phyloP scores from a whole-genome alignment of 2,113 vertebrate genomes.

The Pelvicachromis taeniatus region DNA sequence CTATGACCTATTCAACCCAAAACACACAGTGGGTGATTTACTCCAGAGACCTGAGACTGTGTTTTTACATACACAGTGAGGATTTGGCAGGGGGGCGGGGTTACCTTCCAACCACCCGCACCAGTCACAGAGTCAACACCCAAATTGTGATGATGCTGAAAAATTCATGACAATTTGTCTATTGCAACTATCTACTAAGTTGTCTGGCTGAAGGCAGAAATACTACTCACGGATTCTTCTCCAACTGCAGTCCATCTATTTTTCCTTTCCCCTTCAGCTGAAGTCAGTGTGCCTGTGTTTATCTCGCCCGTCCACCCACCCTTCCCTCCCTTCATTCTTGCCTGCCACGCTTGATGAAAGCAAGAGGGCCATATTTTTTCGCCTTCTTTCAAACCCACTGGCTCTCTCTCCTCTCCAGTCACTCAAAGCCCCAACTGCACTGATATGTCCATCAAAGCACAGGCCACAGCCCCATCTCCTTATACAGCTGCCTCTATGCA shows the following conservation, averaged over 20 bases:
- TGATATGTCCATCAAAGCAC: conserved; percentile 36
- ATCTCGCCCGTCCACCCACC: neutral
- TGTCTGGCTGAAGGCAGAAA: neutral
- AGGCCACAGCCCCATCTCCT: conserved; percentile 33
- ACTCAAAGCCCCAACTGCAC: conserved; percentile 33
- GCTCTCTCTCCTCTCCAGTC: conserved; percentile 35
- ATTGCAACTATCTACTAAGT: neutral
- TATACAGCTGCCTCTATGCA: neutral
- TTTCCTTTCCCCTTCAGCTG: conserved; percentile 15
- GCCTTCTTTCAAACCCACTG: neutral
- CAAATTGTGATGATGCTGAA: neutral
- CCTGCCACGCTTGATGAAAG: conserved; percentile 61
- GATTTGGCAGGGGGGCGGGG: neutral
- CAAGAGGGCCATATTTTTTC: conserved; percentile 42
- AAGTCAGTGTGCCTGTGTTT: neutral
- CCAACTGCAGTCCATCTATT: neutral
- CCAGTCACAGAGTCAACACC: neutral
- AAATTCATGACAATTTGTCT: neutral
- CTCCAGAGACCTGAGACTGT: conserved; percentile 45
- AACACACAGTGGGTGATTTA: conserved; percentile 18
- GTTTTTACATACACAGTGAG: conserved; percentile 41
- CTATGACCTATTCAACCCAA: neutral
- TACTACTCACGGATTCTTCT: neutral
- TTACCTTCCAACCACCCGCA: neutral
- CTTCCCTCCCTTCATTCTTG: neutral